Evolutionary conservation across 2,113 vertebrate genomes (phyloP).

Genomic region (Paratilapia polleni): DNA sequence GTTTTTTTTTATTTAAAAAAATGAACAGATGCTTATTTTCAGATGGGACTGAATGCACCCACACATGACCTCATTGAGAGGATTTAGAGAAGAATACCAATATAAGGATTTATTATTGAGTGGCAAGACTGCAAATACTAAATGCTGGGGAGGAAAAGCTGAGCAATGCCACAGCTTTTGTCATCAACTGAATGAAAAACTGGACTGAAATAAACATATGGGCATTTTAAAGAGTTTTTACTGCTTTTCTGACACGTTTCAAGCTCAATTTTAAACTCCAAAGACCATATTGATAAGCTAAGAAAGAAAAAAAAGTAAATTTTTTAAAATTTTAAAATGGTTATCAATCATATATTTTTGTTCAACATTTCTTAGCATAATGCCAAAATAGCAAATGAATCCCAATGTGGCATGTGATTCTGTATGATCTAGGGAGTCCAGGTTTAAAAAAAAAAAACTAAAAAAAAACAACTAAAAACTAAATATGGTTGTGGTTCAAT

Average conservation of each 20-base stretch:
- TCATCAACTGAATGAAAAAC: not conserved
- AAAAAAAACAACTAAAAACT: not conserved
- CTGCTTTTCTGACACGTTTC: not conserved
- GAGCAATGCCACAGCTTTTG: not conserved
- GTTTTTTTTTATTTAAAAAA: not conserved
- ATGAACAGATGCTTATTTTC: constrained; percentile 1
- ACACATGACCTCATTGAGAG: not conserved
- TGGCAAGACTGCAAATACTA: not conserved
- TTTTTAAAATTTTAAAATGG: not conserved
- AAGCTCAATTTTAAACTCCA: constrained; percentile 29
- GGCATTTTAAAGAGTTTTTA: constrained; percentile 52
- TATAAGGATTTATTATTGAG: not conserved
- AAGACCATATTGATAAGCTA: constrained; percentile 37
- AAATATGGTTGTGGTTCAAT: not conserved
- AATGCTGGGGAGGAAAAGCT: not conserved
- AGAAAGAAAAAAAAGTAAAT: not conserved
- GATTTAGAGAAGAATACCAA: not conserved
- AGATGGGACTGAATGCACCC: constrained; percentile 3
- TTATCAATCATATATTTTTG: not conserved
- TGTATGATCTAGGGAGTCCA: not conserved
- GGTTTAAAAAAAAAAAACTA: not conserved
- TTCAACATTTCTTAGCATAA: constrained; percentile 7
- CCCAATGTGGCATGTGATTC: not conserved
- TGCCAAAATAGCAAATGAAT: not conserved
- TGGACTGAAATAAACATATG: not conserved